These are phyloP conservation scores for Myocastor coypus DNA, from an alignment of 2,113 vertebrate species.

Conservation along the genomic window DNA sequence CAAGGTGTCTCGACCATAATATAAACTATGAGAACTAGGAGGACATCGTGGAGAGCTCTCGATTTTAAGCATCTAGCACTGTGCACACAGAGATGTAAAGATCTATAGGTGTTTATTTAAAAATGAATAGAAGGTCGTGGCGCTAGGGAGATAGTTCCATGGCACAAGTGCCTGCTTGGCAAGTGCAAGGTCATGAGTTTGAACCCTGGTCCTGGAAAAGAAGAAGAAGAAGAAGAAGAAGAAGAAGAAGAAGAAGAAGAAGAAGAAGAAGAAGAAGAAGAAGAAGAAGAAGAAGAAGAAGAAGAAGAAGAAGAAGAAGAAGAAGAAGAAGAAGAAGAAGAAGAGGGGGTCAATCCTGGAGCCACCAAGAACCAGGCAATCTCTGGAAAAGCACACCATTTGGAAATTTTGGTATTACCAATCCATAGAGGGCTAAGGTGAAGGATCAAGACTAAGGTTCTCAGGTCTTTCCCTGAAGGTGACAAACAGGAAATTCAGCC, in stretches of 20 bases:
- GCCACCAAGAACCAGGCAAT: not conserved
- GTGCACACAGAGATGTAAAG: not conserved
- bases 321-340: too few species aligned
- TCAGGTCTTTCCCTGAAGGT: not conserved
- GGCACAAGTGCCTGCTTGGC: too few species aligned
- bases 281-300: too few species aligned
- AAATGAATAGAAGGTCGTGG: not conserved
- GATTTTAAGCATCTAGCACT: not conserved
- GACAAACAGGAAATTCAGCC: not conserved
- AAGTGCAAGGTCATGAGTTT: too few species aligned
- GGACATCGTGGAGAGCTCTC: not conserved
- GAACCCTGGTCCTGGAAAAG: too few species aligned
- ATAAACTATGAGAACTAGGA: not conserved
- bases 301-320: too few species aligned
- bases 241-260: too few species aligned
- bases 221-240: too few species aligned
- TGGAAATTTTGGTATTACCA: not conserved
- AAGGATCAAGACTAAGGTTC: not conserved
- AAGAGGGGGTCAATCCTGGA: not conserved
- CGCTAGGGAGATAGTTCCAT: too few species aligned
- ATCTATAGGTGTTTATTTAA: not conserved
- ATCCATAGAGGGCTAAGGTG: not conserved
- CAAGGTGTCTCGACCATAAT: not conserved
- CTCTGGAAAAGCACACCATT: not conserved
- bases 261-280: too few species aligned